phyloP scores from a whole-genome alignment of 2,797 vertebrate genomes.

The Heliangelus exortis region DNA sequence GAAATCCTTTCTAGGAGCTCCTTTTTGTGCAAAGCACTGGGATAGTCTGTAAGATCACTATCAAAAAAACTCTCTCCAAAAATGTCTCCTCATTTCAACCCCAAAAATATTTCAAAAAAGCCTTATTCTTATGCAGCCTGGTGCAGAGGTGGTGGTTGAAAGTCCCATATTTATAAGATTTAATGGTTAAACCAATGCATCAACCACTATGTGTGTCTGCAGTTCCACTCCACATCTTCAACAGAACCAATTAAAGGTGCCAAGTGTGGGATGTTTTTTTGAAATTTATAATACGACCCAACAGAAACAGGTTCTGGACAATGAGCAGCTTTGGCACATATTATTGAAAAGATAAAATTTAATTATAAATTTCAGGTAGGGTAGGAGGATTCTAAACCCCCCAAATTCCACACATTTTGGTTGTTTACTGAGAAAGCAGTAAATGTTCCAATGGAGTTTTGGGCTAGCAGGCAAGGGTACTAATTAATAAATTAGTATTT shows the following conservation, averaged over 20 bases:
- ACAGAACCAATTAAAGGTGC: neutral
- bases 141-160: neutral
- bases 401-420: neutral
- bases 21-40: neutral
- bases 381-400: neutral
- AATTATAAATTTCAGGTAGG: neutral
- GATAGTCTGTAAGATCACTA: neutral
- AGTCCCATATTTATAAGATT: neutral
- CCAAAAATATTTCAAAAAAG: neutral
- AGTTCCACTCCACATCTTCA: neutral
- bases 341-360: neutral
- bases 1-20: neutral
- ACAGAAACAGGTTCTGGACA: neutral
- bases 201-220: rapidly evolving
- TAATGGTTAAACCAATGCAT: neutral
- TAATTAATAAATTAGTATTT: neutral
- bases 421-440: neutral
- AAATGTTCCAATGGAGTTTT: neutral
- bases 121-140: neutral
- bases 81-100: neutral
- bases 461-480: neutral
- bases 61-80: neutral
- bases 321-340: neutral
- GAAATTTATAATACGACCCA: neutral
- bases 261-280: neutral